phyloP scores from a whole-genome alignment of 2,888 invertebrate genomes.

The Caenorhabditis sp. region DNA sequence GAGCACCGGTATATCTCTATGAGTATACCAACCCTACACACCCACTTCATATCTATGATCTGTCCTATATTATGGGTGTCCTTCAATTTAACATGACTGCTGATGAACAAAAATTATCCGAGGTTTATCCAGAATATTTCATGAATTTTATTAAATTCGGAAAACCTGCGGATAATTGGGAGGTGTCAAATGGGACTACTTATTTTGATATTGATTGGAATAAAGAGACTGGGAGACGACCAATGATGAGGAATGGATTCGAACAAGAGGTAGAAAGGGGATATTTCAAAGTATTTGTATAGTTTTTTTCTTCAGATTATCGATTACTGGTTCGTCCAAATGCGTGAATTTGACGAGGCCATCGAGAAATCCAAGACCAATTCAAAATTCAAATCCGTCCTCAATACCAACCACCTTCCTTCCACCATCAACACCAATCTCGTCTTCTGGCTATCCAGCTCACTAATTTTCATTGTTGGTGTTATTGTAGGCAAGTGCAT shows the following conservation, averaged over 20 bases:
- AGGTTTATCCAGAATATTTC: slow-evolving; percentile 41
- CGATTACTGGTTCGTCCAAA: slow-evolving; percentile 25
- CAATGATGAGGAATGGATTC: slow-evolving; percentile 17
- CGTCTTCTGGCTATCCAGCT: not conserved
- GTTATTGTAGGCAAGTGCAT: slow-evolving; percentile 4
- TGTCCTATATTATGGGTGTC: slow-evolving; percentile 53
- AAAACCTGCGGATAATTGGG: slow-evolving; percentile 12
- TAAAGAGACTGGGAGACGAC: slow-evolving; percentile 16
- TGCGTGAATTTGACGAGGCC: slow-evolving; percentile 12
- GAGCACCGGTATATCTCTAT: slow-evolving; percentile 42
- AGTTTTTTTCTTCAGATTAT: slow-evolving; percentile 24
- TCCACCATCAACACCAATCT: not conserved
- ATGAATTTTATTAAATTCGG: slow-evolving; percentile 46
- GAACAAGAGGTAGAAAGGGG: slow-evolving; percentile 11
- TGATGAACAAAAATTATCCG: slow-evolving; percentile 43
- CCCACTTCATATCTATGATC: slow-evolving; percentile 47
- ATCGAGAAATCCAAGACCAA: not conserved
- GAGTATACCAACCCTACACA: slow-evolving; percentile 50
- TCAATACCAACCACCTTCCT: not conserved
- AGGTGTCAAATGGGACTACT: not conserved
- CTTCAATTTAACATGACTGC: slow-evolving; percentile 48
- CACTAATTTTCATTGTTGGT: slow-evolving; percentile 2
- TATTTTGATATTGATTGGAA: slow-evolving; percentile 38
- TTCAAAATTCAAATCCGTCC: not conserved
- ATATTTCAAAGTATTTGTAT: no score